Evolutionary conservation across 2,888 invertebrate genomes (phyloP).

Genomic region (Amiota mariae): DNA sequence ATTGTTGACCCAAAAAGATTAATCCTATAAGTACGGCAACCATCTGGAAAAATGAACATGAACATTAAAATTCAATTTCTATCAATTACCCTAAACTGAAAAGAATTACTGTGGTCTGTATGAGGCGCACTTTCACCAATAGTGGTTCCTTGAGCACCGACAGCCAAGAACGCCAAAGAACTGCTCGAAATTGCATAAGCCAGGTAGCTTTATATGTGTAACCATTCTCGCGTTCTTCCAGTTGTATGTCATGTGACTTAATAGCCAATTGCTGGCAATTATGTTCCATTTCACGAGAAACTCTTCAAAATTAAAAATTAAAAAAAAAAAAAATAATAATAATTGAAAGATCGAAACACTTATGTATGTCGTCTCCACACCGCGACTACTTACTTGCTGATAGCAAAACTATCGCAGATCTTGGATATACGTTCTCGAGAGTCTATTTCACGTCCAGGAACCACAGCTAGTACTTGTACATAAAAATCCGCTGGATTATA

Average conservation of each 20-base stretch:
- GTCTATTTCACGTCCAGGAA: conserved; percentile 86
- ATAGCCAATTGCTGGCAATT: conserved; percentile 59
- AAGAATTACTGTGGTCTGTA: conserved; percentile 91
- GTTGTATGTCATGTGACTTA: conserved; percentile 52
- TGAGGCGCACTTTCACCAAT: conserved; percentile 88
- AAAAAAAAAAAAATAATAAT: neutral
- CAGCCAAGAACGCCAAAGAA: conserved; percentile 92
- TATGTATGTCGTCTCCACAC: no score
- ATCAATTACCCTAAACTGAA: no score
- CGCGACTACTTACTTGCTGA: conserved; percentile 59
- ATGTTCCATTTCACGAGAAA: conserved; percentile 70
- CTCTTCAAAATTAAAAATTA: conserved; percentile 41
- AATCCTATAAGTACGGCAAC: conserved; percentile 90
- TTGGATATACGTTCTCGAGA: conserved; percentile 85
- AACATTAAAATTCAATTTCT: conserved; percentile 12
- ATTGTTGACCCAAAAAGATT: conserved; percentile 87
- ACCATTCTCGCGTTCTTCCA: conserved; percentile 77
- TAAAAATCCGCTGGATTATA: conserved; percentile 97
- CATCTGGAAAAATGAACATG: conserved; percentile 77
- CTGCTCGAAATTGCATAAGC: conserved; percentile 90
- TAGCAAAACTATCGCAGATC: conserved; percentile 83
- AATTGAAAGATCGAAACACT: neutral
- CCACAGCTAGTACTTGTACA: conserved; percentile 89
- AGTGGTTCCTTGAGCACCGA: conserved; percentile 92
- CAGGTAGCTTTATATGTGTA: conserved; percentile 79